phyloP scores from a whole-genome alignment of 2,888 invertebrate species.

The Cotesia congregata region DNA sequence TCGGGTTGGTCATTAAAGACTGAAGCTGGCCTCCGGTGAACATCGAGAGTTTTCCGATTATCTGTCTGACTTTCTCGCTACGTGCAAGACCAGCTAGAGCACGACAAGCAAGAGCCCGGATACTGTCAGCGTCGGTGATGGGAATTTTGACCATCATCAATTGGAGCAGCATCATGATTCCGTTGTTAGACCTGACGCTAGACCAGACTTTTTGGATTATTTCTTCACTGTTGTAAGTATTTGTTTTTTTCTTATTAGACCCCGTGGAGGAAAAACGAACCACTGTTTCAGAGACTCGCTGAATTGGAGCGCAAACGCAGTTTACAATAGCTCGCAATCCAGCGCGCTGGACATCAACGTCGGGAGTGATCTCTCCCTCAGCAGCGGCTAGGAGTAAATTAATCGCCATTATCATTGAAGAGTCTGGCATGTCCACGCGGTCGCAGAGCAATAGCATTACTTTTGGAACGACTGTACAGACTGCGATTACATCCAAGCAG shows the following conservation, averaged over 20 bases:
- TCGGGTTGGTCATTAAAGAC: constrained; percentile 95
- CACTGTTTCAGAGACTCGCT: constrained; percentile 74
- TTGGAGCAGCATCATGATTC: constrained; percentile 94
- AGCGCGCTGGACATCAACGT: constrained; percentile 92
- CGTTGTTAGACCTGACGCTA: constrained; percentile 92
- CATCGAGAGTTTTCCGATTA: constrained; percentile 94
- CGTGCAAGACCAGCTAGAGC: constrained; percentile 94
- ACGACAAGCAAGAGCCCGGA: constrained; percentile 93
- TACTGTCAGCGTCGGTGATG: constrained; percentile 96
- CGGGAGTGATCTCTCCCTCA: constrained; percentile 91
- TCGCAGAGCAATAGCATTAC: constrained; percentile 83
- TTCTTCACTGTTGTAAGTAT: constrained; percentile 82
- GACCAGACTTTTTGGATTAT: constrained; percentile 95
- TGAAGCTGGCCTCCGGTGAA: constrained; percentile 95
- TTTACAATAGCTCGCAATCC: constrained; percentile 92
- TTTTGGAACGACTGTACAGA: constrained; percentile 90
- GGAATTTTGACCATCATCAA: constrained; percentile 93
- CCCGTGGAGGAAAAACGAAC: constrained; percentile 71
- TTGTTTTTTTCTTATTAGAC: constrained; percentile 76
- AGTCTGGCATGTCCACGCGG: constrained; percentile 83
- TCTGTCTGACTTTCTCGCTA: constrained; percentile 94
- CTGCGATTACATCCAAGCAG: constrained; percentile 88
- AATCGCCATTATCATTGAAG: constrained; percentile 78
- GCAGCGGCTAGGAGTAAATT: constrained; percentile 75
- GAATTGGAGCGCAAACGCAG: constrained; percentile 93